Base-by-base conservation (phyloP, 2,888 invertebrate genomes). In the Synanthedon tipuliformis region DNA sequence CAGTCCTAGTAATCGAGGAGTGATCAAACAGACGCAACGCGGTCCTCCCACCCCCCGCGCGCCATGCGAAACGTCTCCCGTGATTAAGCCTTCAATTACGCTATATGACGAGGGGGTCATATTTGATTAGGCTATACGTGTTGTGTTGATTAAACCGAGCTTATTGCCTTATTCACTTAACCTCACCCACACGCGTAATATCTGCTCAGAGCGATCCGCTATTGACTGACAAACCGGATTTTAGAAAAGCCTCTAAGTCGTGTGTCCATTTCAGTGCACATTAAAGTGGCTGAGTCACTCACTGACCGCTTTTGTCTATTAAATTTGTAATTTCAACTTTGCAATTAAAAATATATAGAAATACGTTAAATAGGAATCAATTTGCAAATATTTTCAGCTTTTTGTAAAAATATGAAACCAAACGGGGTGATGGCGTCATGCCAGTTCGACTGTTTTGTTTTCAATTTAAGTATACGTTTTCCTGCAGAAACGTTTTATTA, bases 71-170 rank as follows among this genome's bases (percentile, higher is more conserved):
- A 78, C 75, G 75, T 83, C 83, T 82, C 74, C 74, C 70, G 74
- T 84, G 81, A 84, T 84, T 84, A 83, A 83, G 78, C 76, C 80
- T 84, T 84, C 83, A 82, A 83, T 85, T 85, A 84, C 81, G 69
- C 76, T 74, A 80, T 83, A 82, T 82, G 80, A 80, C 80, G 78
- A 79, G 78, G 75, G 84, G 79, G 78, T 83, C 81, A 85, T 86
- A 84, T 87, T 86, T 85, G 85, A 85, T 85, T 84, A 87, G 79
- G 77, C 75, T 78, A 34, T 34, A 80, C 78, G 77, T 78, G 82
- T 83, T 81, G 78, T 82, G 82, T 84, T 83, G 81, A 85, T 86
- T 85, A 85, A 85, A 84, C 78, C 73, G 72, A 84, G 79, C 80
- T 82, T 83, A 84, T 85, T 85, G 81, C 81, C 76, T 78, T 81